These are phyloP conservation scores for Addax nasomaculatus DNA, from an alignment of 2,113 vertebrate species.

Conservation along the genomic window DNA sequence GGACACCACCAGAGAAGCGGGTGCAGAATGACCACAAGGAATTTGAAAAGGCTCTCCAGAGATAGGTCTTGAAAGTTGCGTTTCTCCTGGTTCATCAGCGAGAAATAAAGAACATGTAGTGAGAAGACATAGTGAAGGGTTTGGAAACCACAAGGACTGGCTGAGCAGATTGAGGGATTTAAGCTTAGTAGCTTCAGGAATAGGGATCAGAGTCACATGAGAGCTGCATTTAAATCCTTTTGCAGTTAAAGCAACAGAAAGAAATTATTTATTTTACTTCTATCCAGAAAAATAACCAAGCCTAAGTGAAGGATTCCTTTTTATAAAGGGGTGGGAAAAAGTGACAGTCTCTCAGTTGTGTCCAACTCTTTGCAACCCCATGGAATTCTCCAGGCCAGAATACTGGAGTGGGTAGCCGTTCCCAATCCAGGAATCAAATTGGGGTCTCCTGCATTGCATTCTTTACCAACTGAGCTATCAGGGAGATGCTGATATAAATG, in stretches of 20 bases:
- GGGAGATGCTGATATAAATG: background rate
- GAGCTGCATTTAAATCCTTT: background rate
- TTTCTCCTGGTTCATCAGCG: background rate
- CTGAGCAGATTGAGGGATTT: background rate
- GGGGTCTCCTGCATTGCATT: background rate
- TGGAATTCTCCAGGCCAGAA: background rate
- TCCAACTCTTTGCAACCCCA: background rate
- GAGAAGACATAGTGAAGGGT: background rate
- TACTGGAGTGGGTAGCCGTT: background rate
- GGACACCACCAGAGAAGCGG: accelerated
- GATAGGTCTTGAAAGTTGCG: background rate
- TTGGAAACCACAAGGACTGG: background rate
- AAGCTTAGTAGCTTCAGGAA: background rate
- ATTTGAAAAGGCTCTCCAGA: background rate
- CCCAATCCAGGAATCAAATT: background rate
- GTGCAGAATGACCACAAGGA: accelerated
- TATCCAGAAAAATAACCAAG: background rate
- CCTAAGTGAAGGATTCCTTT: background rate
- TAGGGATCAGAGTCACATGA: background rate
- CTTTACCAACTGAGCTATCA: background rate
- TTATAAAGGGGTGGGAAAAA: background rate
- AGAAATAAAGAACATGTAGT: background rate
- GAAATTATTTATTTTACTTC: background rate
- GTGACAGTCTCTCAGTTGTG: background rate
- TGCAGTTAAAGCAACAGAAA: background rate